phyloP scores from a whole-genome alignment of 2,888 invertebrate genomes.

The Amphiduros pacificus region DNA sequence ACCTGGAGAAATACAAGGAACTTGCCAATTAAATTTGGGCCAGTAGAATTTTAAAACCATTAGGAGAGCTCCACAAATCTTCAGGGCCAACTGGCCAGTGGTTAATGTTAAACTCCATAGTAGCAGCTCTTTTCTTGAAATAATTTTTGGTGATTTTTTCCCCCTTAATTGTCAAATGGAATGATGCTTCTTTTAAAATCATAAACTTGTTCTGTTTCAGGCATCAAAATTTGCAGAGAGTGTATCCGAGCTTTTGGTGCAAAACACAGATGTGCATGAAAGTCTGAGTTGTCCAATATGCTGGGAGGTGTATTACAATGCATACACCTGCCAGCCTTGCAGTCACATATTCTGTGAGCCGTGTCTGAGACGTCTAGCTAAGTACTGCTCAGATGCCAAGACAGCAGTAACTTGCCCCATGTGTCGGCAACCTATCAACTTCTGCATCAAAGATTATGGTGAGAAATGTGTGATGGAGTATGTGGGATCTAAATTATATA shows the following conservation, averaged over 20 bases:
- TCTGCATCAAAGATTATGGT: constrained; percentile 7
- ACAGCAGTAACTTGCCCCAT: constrained; percentile 7
- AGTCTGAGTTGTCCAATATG: constrained; percentile 34
- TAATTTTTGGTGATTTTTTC: no score
- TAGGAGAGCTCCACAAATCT: no score
- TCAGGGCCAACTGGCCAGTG: no score
- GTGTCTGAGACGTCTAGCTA: constrained; percentile 33
- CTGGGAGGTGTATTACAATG: constrained; percentile 32
- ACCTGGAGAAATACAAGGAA: no score
- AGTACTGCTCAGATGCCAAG: constrained; percentile 1
- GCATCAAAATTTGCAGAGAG: neutral
- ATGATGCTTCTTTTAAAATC: no score
- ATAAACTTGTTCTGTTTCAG: neutral
- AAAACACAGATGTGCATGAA: neutral
- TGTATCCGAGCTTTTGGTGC: neutral
- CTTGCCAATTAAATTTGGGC: no score
- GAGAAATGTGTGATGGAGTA: neutral
- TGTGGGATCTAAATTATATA: neutral
- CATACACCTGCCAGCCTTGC: constrained; percentile 32
- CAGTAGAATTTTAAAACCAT: no score
- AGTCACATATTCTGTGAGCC: constrained; percentile 36
- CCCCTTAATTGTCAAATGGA: no score
- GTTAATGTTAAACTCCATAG: no score
- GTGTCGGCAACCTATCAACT: constrained; percentile 6
- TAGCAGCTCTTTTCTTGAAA: no score